Evolutionary conservation across 2,888 invertebrate species (phyloP).

Genomic region (Allophyes oxyacanthae): DNA sequence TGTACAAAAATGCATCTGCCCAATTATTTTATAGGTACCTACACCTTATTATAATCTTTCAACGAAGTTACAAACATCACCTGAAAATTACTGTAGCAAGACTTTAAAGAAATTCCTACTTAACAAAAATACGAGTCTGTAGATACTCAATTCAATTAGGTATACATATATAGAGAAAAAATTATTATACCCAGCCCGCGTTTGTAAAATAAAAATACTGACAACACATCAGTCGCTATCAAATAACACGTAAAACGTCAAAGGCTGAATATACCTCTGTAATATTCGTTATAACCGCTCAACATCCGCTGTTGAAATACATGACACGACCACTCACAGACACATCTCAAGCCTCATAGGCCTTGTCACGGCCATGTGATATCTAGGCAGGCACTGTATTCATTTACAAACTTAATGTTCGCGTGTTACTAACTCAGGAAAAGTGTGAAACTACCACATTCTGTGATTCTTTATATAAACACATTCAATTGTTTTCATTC

Average conservation of each 20-base stretch:
- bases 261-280: too few species aligned
- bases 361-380: neutral
- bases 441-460: neutral
- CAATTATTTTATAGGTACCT: too few species aligned
- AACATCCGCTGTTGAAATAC: neutral
- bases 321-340: neutral
- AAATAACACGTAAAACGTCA: neutral
- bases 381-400: neutral
- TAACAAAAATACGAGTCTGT: too few species aligned
- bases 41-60: too few species aligned
- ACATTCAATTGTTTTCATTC: slow-evolving; percentile 15
- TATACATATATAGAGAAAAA: too few species aligned
- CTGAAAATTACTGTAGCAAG: too few species aligned
- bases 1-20: too few species aligned
- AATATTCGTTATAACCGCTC: neutral
- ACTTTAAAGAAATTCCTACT: too few species aligned
- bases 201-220: neutral
- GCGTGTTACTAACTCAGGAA: neutral
- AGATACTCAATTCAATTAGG: too few species aligned
- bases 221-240: neutral
- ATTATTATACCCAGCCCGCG: too few species aligned
- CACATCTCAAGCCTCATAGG: neutral
- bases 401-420: neutral
- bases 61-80: too few species aligned
- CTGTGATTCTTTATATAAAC: slow-evolving; percentile 1